Percentiles rank a stretch among this genome's conserved stretches.
These are phyloP conservation scores for Pecten maximus DNA, from an alignment of 2,888 invertebrate genomes.

Conservation along the genomic window DNA sequence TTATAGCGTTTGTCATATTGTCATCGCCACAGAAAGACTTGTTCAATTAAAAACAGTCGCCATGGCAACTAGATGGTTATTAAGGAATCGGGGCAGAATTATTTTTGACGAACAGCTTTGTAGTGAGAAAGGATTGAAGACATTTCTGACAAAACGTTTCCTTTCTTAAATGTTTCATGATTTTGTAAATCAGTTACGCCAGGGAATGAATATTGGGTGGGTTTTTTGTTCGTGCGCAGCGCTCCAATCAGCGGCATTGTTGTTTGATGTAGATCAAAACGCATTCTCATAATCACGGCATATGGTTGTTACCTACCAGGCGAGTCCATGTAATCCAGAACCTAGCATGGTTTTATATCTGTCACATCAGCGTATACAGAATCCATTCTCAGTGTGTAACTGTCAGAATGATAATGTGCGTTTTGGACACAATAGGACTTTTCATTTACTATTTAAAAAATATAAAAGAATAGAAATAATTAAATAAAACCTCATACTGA, in stretches of 20 bases:
- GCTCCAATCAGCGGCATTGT: constrained; percentile 6
- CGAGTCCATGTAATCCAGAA: neutral
- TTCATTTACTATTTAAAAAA: too few species aligned
- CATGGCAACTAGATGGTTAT: constrained; percentile 50
- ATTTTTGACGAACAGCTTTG: constrained; percentile 52
- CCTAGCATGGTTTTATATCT: neutral
- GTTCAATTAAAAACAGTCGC: constrained; percentile 53
- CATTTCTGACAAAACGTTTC: constrained; percentile 27
- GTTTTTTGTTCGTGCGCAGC: constrained; percentile 14
- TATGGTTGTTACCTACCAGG: neutral
- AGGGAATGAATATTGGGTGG: neutral
- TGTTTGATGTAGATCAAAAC: neutral
- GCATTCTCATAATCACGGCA: neutral
- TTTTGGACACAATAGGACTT: neutral
- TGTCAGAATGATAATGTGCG: neutral
- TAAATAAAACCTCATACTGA: too few species aligned
- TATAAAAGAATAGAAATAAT: too few species aligned
- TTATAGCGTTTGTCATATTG: constrained; percentile 45
- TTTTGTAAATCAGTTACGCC: constrained; percentile 29
- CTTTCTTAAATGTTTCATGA: constrained; percentile 35
- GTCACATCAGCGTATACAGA: neutral
- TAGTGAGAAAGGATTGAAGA: constrained; percentile 29
- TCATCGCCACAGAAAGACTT: constrained; percentile 43
- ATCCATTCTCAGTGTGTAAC: neutral
- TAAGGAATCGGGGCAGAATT: constrained; percentile 48